A percentile compares a stretch with the other conserved stretches of the same genome.
These are phyloP conservation scores for Melanostoma mellinum DNA, from an alignment of 2,888 invertebrate genomes.

Conservation along the genomic window DNA sequence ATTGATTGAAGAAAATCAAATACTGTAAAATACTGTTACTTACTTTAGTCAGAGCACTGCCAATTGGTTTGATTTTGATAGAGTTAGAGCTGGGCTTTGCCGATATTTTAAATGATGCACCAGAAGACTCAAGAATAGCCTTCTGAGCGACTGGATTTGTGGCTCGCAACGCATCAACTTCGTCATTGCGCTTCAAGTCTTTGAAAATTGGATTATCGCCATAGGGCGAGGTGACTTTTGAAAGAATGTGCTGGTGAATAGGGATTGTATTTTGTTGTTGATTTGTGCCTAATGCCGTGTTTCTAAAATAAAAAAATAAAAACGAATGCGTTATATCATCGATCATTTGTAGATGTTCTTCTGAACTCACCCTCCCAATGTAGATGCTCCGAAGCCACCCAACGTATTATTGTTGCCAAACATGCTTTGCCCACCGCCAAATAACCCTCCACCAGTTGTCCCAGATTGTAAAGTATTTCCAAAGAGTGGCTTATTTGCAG, in stretches of 20 bases:
- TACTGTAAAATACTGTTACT: slow-evolving; percentile 3
- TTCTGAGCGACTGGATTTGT: slow-evolving; percentile 89
- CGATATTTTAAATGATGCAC: slow-evolving; percentile 84
- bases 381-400: slow-evolving; percentile 77
- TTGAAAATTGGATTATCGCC: slow-evolving; percentile 94
- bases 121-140: slow-evolving; percentile 83
- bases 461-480: slow-evolving; percentile 77
- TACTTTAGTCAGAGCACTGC: slow-evolving; percentile 77
- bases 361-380: slow-evolving; percentile 75
- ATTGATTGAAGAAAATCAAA: too few species aligned
- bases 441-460: slow-evolving; percentile 79
- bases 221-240: slow-evolving; percentile 91
- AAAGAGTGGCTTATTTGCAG: slow-evolving; percentile 81
- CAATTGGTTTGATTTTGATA: slow-evolving; percentile 82
- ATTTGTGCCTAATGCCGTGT: slow-evolving; percentile 75
- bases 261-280: slow-evolving; percentile 81
- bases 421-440: slow-evolving; percentile 81
- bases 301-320: slow-evolving; percentile 44
- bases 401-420: slow-evolving; percentile 79
- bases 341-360: background rate
- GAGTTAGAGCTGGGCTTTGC: slow-evolving; percentile 83
- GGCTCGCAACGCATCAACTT: slow-evolving; percentile 86
- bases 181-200: slow-evolving; percentile 85
- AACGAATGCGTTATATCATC: background rate
- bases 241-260: slow-evolving; percentile 88